Conservation (phyloP, 2,888 invertebrate genomes). For the Aporophyla lueneburgensis region DNA sequence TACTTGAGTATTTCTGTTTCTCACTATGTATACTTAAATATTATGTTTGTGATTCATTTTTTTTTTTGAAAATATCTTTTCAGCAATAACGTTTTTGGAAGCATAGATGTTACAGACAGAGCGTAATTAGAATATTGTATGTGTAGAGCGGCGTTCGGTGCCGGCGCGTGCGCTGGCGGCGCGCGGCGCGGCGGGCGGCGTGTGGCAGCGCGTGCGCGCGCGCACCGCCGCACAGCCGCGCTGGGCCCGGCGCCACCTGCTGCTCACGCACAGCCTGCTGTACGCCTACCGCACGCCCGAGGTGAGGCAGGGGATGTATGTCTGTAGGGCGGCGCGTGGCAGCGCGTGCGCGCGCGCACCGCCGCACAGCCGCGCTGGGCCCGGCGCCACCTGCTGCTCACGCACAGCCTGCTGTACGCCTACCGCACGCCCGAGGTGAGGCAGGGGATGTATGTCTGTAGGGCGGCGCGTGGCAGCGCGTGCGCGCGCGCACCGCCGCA, state of each 20-base stretch:
- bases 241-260: slow-evolving; percentile 74
- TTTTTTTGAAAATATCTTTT: neutral
- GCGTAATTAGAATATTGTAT: neutral
- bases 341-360: too few species aligned
- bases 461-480: too few species aligned
- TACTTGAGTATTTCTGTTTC: too few species aligned
- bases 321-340: too few species aligned
- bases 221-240: slow-evolving; percentile 45
- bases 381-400: slow-evolving; percentile 76
- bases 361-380: too few species aligned
- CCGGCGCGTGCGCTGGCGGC: slow-evolving; percentile 75
- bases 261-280: slow-evolving; percentile 45
- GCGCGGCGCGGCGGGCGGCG: slow-evolving; percentile 77
- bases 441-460: too few species aligned
- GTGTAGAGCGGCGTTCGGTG: slow-evolving; percentile 78
- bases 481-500: too few species aligned
- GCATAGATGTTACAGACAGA: neutral
- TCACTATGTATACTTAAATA: too few species aligned
- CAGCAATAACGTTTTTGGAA: neutral
- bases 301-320: slow-evolving; percentile 1
- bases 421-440: slow-evolving; percentile 69
- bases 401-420: slow-evolving; percentile 82
- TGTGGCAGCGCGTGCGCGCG: slow-evolving; percentile 79
- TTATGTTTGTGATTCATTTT: neutral
- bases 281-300: slow-evolving; percentile 37